Evolutionary conservation across 2,113 vertebrate genomes (phyloP), one percentile per base, ranked within the genome.

Genomic region (Cochlearius cochlearius): DNA sequence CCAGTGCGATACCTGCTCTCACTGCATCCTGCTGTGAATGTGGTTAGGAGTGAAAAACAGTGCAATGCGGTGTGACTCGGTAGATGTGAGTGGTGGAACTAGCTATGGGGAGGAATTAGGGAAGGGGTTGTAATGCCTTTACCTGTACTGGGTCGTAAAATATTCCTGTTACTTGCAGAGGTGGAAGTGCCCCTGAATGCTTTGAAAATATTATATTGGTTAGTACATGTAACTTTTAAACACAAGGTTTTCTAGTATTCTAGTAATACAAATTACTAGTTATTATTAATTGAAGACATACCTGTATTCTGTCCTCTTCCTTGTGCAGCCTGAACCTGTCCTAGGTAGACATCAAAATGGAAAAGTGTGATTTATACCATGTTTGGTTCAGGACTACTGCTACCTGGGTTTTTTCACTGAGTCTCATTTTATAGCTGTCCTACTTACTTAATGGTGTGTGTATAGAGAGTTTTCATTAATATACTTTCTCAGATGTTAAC

Each of bases 261-360:
- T 86, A 90, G 39, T 81, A 87, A 81, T 64, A 84, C 21, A 72
- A 64, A 69, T 91, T 89, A 17, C 21, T 77, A 74, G 25, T 66
- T 45, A 38, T 52, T 73, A 81, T 71, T 91, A 56, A 59, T 66
- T 72, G 78, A 81, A 87, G 76, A 81, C 97, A 64, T 98, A 99
- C 98, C 98, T 99, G 98, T 98, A 62, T 96, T 88, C 66, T 97
- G 97, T 88, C 90, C 97, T 97, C 98, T 98, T 96, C 98, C 98
- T 96, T 98, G 98, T 92, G 88, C 83, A 4, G 92, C 98, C 94
- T 99, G 98, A 96, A 98, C 92, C 94, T 99, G 98, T 92, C 98
- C 98, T 98, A 74, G 97, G 91, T 92, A 98, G 95, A 94, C 83
- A 97, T 90, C 90, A 95, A 96, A 94, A 98, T 90, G 77, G 73